Evolutionary conservation across 2,888 invertebrate species (phyloP).

Genomic region (Scaptomyza flava): DNA sequence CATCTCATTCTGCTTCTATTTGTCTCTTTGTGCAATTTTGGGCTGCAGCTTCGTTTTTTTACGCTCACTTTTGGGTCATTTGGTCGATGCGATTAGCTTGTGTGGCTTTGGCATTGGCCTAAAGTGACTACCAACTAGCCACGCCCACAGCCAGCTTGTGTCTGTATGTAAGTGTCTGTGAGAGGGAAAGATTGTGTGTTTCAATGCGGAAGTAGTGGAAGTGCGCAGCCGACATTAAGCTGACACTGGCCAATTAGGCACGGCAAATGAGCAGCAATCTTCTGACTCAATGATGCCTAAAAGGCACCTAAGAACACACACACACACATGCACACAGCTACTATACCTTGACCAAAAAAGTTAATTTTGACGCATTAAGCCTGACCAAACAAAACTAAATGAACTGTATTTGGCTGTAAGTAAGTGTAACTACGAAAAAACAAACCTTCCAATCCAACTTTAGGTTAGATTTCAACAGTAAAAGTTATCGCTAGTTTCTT

Average conservation of each 20-base stretch:
- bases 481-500: not conserved
- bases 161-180: not conserved
- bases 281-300: slow-evolving; percentile 73
- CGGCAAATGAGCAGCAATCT: slow-evolving; percentile 77
- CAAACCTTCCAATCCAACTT: no score
- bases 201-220: slow-evolving; percentile 48
- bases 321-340: not conserved
- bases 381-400: slow-evolving; percentile 43
- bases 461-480: no score
- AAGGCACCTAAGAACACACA: slow-evolving; percentile 27
- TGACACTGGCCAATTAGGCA: slow-evolving; percentile 75
- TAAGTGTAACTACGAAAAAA: not conserved
- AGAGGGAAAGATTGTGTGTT: not conserved
- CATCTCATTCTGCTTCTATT: not conserved
- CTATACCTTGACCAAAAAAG: slow-evolving; percentile 39
- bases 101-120: slow-evolving; percentile 38
- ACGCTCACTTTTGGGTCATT: slow-evolving; percentile 70
- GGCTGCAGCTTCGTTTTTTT: slow-evolving; percentile 64
- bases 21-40: slow-evolving; percentile 13
- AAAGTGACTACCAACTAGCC: slow-evolving; percentile 34
- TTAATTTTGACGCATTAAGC: slow-evolving; percentile 60
- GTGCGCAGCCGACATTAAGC: slow-evolving; percentile 70
- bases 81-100: slow-evolving; percentile 67
- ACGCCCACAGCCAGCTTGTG: slow-evolving; percentile 23
- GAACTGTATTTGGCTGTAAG: slow-evolving; percentile 20